These are phyloP conservation scores for Selene dorsalis DNA, from an alignment of 2,797 vertebrate species.

Conservation along the genomic window DNA sequence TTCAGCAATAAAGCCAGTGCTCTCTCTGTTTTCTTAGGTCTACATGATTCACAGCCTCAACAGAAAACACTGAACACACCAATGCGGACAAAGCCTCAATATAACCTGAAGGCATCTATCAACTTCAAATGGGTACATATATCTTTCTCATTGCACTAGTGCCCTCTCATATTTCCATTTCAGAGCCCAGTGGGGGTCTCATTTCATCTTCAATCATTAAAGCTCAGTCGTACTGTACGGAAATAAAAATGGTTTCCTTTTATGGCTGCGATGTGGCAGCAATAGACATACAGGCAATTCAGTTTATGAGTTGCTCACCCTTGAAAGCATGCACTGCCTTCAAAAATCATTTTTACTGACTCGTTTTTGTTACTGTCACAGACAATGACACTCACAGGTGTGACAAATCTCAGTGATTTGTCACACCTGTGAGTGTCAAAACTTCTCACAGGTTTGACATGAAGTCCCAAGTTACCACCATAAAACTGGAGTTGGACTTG, in stretches of 20 bases:
- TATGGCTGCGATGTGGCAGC: slow-evolving; percentile 29
- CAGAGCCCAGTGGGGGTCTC: slow-evolving; percentile 25
- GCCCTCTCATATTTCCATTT: slow-evolving; percentile 40
- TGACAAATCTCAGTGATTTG: slow-evolving; percentile 29
- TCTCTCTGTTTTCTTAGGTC: slow-evolving; percentile 4
- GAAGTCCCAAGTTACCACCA: neutral
- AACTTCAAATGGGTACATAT: slow-evolving; percentile 41
- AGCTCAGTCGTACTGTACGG: slow-evolving; percentile 35
- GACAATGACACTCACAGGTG: slow-evolving; percentile 11
- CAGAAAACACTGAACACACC: slow-evolving; percentile 22
- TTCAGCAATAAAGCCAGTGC: neutral
- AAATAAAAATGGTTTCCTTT: slow-evolving; percentile 30
- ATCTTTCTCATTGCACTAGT: slow-evolving; percentile 37
- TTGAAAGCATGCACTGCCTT: slow-evolving; percentile 40
- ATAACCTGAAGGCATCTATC: slow-evolving; percentile 44
- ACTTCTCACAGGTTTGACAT: slow-evolving; percentile 8
- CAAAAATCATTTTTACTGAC: slow-evolving; percentile 43
- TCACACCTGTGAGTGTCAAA: too few relatives aligned
- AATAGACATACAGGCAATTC: slow-evolving; percentile 34
- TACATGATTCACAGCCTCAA: slow-evolving; percentile 14
- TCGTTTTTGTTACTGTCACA: slow-evolving; percentile 21
- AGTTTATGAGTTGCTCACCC: slow-evolving; percentile 44
- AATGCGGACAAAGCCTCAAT: slow-evolving; percentile 4
- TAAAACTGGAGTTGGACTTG: neutral
- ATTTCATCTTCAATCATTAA: slow-evolving; percentile 42